Base-by-base conservation (phyloP, 2,113 vertebrate species). In the Microtus richardsoni region DNA sequence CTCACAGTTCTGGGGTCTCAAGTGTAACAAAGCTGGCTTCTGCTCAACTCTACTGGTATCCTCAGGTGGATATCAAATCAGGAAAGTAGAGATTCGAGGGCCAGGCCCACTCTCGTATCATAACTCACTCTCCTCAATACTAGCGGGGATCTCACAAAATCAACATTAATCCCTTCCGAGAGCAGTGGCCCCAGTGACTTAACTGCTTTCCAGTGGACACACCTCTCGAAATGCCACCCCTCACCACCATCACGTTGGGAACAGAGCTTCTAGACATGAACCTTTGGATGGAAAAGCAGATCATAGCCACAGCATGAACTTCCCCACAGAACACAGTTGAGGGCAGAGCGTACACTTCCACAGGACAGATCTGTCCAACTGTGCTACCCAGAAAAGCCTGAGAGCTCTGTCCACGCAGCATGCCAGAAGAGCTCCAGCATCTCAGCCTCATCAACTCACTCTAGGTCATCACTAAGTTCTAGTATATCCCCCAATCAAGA, bases 391-490 rank as follows among this genome's bases (percentile, higher is more conserved):
- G 19, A 2, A 10, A 1, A 47, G 68, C 68, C 41, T 70, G 11
- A 7, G 60, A 9, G 4, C 2, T 28, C 49, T 19, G 16, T 41
- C 54, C 12, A 4, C 2, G 28, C 41, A 75, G 22, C 26, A 7
- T 0, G 0, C n/a, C 28, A 9, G 30, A 66, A 19, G 6, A 17
- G 3, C 41, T 11, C 24, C 12, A 26, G 54, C n/a, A 1, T 26
- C 58, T 21, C 39, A 0, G 1, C 36, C 22, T 66, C 5, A 0
- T 44, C 12, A 12, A 17, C 78, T 58, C 8, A 3, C 78, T 58
- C 8, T 28, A 83, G n/a, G 54, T 28, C 54, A 62, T 39, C 36
- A 5, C 9, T 49, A 60, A 5, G 78, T 41, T 68, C 33, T 24
- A 36, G 88, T 22, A 44, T 36, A 36, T 26, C 30, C n/a, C 4